Conservation (phyloP, 1,140 invertebrate genomes). For the Papilio helenus region DNA sequence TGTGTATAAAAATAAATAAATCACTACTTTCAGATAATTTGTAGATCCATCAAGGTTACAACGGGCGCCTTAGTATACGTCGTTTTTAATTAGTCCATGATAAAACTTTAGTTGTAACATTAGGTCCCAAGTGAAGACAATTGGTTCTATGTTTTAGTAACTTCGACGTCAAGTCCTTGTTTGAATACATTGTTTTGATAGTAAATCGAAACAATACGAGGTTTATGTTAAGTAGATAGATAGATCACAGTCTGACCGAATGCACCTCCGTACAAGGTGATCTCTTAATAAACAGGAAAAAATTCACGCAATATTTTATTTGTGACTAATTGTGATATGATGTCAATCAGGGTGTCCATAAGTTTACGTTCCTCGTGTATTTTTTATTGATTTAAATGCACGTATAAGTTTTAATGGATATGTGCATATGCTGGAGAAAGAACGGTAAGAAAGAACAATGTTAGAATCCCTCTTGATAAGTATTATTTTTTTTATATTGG, state of each 20-base stretch:
- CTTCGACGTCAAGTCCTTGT: background rate
- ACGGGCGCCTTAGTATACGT: too few relatives aligned
- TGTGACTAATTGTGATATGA: constrained; percentile 6
- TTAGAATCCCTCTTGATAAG: too few relatives aligned
- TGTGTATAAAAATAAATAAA: too few relatives aligned
- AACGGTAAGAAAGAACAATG: background rate
- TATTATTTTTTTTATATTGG: too few relatives aligned
- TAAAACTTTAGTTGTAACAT: background rate
- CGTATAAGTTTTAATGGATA: background rate
- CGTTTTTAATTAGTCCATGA: background rate
- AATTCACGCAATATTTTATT: background rate
- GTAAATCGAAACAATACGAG: background rate
- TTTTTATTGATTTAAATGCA: background rate
- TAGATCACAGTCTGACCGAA: background rate
- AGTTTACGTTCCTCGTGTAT: background rate
- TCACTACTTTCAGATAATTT: too few relatives aligned
- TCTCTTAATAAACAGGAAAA: constrained; percentile 20
- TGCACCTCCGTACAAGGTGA: constrained; percentile 16
- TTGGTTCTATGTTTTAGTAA: constrained; percentile 10
- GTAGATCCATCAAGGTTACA: too few relatives aligned
- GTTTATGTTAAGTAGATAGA: background rate
- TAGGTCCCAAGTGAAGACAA: background rate
- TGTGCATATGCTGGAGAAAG: constrained; percentile 11
- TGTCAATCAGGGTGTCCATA: background rate
- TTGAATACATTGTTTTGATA: background rate